Evolutionary conservation across 1,140 invertebrate genomes (phyloP).

Genomic region (Mycetomoellerius zeteki): DNA sequence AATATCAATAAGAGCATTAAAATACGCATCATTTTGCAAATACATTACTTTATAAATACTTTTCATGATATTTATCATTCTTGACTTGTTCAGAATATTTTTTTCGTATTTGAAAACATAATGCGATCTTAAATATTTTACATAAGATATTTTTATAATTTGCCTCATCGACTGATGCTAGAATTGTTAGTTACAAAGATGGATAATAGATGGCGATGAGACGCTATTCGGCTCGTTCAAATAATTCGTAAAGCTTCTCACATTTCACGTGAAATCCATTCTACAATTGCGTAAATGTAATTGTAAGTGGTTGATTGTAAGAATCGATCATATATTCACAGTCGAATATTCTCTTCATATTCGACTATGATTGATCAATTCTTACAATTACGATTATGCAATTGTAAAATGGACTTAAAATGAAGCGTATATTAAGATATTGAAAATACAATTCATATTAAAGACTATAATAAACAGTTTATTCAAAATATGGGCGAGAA

Average conservation of each 20-base stretch:
- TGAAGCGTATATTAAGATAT: background rate
- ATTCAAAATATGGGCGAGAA: background rate
- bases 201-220: slow-evolving; percentile 39
- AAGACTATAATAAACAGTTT: slow-evolving; percentile 11
- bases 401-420: background rate
- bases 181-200: background rate
- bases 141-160: background rate
- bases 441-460: background rate
- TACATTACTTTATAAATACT: no score
- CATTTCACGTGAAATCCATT: no score
- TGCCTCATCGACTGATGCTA: slow-evolving; percentile 13
- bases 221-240: background rate
- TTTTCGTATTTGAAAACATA: background rate
- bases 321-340: no score
- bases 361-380: no score
- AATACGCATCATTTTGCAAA: no score
- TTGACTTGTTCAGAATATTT: background rate
- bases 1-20: background rate
- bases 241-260: background rate
- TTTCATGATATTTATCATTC: no score
- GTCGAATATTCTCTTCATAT: no score
- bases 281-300: no score
- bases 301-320: no score
- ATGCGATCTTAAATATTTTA: background rate
- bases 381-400: background rate